Evolutionary conservation across 2,113 vertebrate species (phyloP).

Genomic region (Platichthys flesus): DNA sequence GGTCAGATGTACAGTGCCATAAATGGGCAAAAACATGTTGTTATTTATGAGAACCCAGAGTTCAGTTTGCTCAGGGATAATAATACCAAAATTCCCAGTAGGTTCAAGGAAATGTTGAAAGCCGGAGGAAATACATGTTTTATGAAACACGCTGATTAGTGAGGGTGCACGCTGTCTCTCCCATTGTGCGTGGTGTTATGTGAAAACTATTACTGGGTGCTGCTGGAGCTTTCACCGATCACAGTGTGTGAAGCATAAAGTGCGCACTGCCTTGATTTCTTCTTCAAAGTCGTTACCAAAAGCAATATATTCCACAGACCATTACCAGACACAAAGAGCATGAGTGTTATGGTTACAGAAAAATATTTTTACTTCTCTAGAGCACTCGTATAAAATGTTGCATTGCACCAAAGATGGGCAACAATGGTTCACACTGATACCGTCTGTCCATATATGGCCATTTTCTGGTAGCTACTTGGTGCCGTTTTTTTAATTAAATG

Average conservation of each 20-base stretch:
- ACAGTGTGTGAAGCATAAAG: conserved; percentile 11
- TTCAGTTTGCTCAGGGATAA: not conserved
- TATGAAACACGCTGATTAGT: not conserved
- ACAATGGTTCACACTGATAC: conserved; percentile 38
- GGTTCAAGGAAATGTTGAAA: not conserved
- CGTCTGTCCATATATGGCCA: conserved; percentile 66
- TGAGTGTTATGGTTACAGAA: conserved; percentile 73
- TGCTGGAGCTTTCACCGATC: conserved; percentile 14
- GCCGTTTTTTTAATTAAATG: conserved; percentile 43
- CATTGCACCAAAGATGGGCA: conserved; percentile 57
- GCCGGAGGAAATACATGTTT: not conserved
- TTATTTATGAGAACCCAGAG: conserved; percentile 18
- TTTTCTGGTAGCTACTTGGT: conserved; percentile 36
- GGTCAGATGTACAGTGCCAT: conserved; percentile 20
- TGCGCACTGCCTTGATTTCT: conserved; percentile 20
- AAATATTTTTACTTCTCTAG: conserved; percentile 65
- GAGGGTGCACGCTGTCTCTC: not conserved
- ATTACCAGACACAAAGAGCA: conserved; percentile 54
- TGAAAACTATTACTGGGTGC: not conserved
- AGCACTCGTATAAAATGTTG: conserved; percentile 58
- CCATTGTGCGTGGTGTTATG: conserved; percentile 12
- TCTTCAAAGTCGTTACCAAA: conserved; percentile 44
- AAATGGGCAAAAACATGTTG: conserved; percentile 42
- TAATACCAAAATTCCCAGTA: not conserved
- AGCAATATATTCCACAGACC: conserved; percentile 56